Evolutionary conservation across 2,888 invertebrate genomes (phyloP).

Genomic region (Parasteatoda lunata): DNA sequence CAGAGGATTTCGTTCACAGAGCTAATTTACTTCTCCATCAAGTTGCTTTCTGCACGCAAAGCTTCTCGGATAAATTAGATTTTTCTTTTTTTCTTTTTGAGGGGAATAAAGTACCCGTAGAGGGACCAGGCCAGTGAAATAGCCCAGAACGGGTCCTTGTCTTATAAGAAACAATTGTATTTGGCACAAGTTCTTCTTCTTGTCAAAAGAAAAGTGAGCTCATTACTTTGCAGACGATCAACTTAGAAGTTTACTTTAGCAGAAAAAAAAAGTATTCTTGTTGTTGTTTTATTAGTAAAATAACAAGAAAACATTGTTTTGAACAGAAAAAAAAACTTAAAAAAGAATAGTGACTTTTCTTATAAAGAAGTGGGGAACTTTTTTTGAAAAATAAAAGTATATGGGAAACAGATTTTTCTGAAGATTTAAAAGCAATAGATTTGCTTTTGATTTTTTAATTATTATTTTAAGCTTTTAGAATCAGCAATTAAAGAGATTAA

Average conservation of each 20-base stretch:
- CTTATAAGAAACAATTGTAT: conserved; percentile 41
- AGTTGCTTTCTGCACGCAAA: conserved; percentile 21
- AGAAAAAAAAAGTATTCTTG: conserved; percentile 8
- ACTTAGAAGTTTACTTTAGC: neutral
- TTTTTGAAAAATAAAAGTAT: no score
- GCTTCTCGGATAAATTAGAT: conserved; percentile 33
- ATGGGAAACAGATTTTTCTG: no score
- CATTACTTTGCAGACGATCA: conserved; percentile 45
- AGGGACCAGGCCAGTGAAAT: conserved; percentile 18
- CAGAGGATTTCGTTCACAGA: conserved; percentile 37
- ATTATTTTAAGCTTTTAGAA: no score
- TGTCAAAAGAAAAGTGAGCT: conserved; percentile 22
- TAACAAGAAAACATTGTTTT: no score
- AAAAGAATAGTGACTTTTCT: no score
- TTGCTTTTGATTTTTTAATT: no score
- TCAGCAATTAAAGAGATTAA: no score
- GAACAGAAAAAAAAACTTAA: no score
- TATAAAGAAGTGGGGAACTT: no score
- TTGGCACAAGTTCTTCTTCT: conserved; percentile 26
- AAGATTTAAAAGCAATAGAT: no score
- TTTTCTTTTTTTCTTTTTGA: conserved; percentile 13
- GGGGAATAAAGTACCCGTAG: neutral
- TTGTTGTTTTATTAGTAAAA: neutral
- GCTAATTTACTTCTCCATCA: conserved; percentile 60
- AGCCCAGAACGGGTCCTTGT: conserved; percentile 19